Evolutionary conservation across 2,888 invertebrate genomes (phyloP), one percentile per base, ranked within the genome.

Genomic region (Baccha elongata): DNA sequence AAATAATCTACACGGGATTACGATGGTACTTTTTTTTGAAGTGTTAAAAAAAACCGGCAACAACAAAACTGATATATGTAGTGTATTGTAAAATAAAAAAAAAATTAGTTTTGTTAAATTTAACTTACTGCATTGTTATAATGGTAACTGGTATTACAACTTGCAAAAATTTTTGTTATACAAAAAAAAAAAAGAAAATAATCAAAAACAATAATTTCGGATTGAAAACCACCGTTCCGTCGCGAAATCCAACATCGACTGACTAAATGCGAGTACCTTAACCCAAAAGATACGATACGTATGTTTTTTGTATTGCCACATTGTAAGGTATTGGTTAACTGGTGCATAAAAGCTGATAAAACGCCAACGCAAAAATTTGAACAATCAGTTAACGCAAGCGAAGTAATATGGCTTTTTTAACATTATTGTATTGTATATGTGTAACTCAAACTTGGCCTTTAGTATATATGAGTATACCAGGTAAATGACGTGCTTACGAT

Each of bases 171-270:
- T 3, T 40, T 40, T 40, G n/a, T n/a, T 1, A 40, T 13, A 13
- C n/a, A 40, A 1, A 21, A 19, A 46, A 46, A n/a, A 46, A 6
- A 46, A 19, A 46, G 3, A 46, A 17, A 46, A 10, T 13, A 32
- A 8, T 32, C 1, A 32, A 32, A 32, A 1, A 8, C 8, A 8
- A 19, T 8, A 44, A 19, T n/a, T 53, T 32, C 1, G 17, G 1
- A 35, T n/a, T 4, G 29, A 50, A 32, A 17, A 17, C 64, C 29
- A 65, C 74, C 71, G 71, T 46, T 53, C 75, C 32, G 52, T 71
- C 52, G 40, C 52, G 55, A 75, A 72, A 67, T 23, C 65, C 44
- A 37, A 69, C n/a, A n/a, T n/a, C n/a, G 69, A 67, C 71, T 69
- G 46, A 81, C 81, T 75, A 52, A 81, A 67, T 42, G 69, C 71